Conservation (phyloP, 2,113 vertebrate genomes). For the Ivindomyrus marchei region DNA sequence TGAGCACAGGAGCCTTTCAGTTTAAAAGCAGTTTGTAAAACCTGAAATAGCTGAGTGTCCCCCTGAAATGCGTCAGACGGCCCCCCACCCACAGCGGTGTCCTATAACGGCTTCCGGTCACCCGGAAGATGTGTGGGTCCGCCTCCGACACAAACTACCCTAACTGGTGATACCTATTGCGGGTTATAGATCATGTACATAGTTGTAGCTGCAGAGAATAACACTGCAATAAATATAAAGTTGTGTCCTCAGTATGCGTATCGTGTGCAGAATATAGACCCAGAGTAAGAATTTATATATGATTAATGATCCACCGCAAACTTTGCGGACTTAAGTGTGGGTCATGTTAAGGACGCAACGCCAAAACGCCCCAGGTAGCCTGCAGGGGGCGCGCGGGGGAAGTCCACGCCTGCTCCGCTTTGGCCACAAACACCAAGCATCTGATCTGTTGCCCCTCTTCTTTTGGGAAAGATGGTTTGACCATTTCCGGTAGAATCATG, state of each 20-base stretch:
- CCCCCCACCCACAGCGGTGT: neutral
- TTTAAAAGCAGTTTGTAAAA: neutral
- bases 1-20: neutral
- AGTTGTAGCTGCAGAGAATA: neutral
- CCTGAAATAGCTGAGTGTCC: neutral
- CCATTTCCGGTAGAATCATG: neutral
- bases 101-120: neutral
- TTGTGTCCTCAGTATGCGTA: neutral
- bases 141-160: neutral
- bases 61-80: neutral
- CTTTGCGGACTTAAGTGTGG: neutral
- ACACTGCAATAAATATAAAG: neutral
- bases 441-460: neutral
- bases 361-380: too few species aligned
- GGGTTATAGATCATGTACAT: neutral
- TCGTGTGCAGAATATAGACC: neutral
- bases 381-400: neutral
- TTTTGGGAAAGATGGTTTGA: neutral
- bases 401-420: neutral
- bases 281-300: neutral
- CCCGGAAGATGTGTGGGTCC: neutral
- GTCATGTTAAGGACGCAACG: neutral
- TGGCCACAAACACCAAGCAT: neutral
- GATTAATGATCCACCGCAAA: neutral
- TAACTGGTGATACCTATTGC: neutral